phyloP scores from a whole-genome alignment of 2,888 invertebrate genomes.

The Romanomermis culicivorax region DNA sequence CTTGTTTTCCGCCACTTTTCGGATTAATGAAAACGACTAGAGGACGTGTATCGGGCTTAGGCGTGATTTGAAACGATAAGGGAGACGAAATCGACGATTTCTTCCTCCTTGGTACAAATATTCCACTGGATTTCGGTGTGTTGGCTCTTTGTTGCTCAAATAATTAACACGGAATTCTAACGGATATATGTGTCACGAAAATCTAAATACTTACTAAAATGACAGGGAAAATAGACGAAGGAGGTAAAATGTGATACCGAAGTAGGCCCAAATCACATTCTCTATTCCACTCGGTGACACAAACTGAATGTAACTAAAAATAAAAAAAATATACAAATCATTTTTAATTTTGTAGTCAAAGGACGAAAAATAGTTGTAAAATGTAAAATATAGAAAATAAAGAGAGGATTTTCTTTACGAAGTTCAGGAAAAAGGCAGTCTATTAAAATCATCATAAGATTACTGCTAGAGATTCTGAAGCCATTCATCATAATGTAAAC shows the following conservation, averaged over 20 bases:
- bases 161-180: too few species aligned
- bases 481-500: too few species aligned
- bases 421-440: too few species aligned
- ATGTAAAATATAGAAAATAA: too few species aligned
- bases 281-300: slow-evolving; percentile 69
- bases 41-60: slow-evolving; percentile 50
- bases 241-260: slow-evolving; percentile 69
- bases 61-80: slow-evolving; percentile 72
- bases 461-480: too few species aligned
- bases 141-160: neutral
- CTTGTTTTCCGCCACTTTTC: slow-evolving; percentile 84
- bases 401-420: too few species aligned
- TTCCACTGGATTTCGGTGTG: slow-evolving; percentile 25
- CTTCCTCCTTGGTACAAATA: too few species aligned
- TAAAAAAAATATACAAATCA: neutral
- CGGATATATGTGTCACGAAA: too few species aligned
- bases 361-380: too few species aligned
- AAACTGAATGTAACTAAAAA: slow-evolving; percentile 70
- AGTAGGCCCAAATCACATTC: slow-evolving; percentile 72
- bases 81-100: neutral
- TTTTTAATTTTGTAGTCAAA: too few species aligned
- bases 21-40: slow-evolving; percentile 86
- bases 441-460: too few species aligned
- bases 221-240: slow-evolving; percentile 70
- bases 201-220: slow-evolving; percentile 42